Base-by-base conservation (phyloP, 2,888 invertebrate genomes). In the Eretmocerus hayati region DNA sequence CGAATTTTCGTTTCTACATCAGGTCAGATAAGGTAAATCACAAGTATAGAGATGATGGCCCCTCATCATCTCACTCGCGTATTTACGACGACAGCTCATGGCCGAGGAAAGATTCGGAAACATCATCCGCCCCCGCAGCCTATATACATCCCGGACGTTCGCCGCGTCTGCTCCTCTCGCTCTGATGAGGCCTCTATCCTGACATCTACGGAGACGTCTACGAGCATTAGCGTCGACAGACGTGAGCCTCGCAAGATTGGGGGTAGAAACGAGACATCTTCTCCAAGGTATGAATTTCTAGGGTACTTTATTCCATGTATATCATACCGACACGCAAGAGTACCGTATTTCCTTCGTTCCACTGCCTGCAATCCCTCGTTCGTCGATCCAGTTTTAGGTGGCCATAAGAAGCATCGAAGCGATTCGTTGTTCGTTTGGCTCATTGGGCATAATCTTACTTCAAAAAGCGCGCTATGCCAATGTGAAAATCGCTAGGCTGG, bases 391-490 rank as follows among this genome's bases (percentile, higher is more conserved):
- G 41, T 42, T 33, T n/a, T 35, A 16, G 9, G 15, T 31, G 42
- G 16, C 35, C 38, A 23, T 6, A 6, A 20, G 38, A 16, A 31
- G 35, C 42, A 41, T 31, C 26, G 26, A 39, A n/a, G n/a, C n/a
- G n/a, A n/a, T n/a, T n/a, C n/a, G n/a, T n/a, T 21, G n/a, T 44
- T 37, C 40, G 33, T 44, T n/a, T n/a, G 51, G 37, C 37, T 52
- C 42, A 21, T 48, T 52, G 36, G 22, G 4, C 38, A 20, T 44
- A 48, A 42, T 43, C 41, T 45, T 11, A n/a, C 30, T 19, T 40
- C 15, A 22, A 22, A 30, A 30, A 16, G 22, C 8, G 39, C 5
- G 15, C 22, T 2, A 16, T 5, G n/a, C n/a, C n/a, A n/a, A n/a
- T n/a, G n/a, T n/a, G n/a, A n/a, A n/a, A n/a, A n/a, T n/a, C n/a